Conservation (phyloP, 2,888 invertebrate species). For the Limnephilus marmoratus region DNA sequence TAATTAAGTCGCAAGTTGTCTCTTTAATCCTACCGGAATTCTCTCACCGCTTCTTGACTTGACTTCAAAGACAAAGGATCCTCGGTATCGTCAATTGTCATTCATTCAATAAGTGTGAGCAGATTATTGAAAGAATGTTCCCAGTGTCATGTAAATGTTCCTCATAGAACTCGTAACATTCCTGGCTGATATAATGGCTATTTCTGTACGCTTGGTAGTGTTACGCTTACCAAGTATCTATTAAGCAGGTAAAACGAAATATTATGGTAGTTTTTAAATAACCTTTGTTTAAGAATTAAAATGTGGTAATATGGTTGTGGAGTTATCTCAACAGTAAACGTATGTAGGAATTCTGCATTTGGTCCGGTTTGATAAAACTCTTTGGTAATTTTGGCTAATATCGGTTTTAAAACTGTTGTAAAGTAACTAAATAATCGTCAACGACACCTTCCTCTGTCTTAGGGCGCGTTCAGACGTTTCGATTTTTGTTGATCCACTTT, state of each 20-base stretch:
- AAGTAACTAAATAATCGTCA: too few species aligned
- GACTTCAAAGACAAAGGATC: slow-evolving; percentile 12
- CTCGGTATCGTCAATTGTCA: slow-evolving; percentile 20
- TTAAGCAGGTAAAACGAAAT: background rate
- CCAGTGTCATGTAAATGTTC: slow-evolving; percentile 29
- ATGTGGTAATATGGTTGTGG: slow-evolving; percentile 28
- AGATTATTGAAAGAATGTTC: slow-evolving; percentile 38
- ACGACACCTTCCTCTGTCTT: too few species aligned
- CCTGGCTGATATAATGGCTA: background rate
- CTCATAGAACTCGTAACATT: background rate
- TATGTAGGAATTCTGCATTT: slow-evolving; percentile 7
- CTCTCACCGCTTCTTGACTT: background rate
- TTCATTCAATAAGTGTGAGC: slow-evolving; percentile 36
- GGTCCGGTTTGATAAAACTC: background rate
- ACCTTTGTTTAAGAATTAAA: slow-evolving; percentile 24
- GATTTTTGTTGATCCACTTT: too few species aligned
- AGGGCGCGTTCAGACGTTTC: too few species aligned
- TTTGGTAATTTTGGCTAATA: too few species aligned
- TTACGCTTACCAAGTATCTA: slow-evolving; percentile 3
- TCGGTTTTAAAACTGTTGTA: too few species aligned
- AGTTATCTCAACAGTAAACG: slow-evolving; percentile 3
- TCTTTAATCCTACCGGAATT: background rate
- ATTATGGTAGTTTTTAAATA: slow-evolving; percentile 38
- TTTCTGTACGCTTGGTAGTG: background rate
- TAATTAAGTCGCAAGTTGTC: background rate